phyloP scores from a whole-genome alignment of 1,140 invertebrate genomes.

The Proales similis region DNA sequence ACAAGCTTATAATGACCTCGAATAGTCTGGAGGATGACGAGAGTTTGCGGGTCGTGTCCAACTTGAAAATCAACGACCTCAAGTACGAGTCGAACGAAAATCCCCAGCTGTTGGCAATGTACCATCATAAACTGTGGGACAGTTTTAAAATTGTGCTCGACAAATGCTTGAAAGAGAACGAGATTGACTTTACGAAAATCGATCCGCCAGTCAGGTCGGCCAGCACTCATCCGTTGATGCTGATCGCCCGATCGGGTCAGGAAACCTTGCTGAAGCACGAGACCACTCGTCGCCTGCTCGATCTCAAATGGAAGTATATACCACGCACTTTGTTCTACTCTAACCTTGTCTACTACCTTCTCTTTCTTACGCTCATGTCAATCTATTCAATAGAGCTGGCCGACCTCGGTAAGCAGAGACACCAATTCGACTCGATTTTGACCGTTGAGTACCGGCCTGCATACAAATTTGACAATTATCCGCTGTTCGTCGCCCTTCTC shows the following conservation, averaged over 20 bases:
- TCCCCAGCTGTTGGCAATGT: constrained; percentile 33
- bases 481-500: constrained; percentile 3
- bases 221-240: constrained; percentile 19
- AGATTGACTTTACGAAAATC: constrained; percentile 33
- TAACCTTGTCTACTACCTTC: constrained; percentile 14
- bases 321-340: constrained; percentile 23
- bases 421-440: too few relatives aligned
- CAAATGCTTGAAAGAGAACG: constrained; percentile 24
- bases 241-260: constrained; percentile 23
- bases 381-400: constrained; percentile 16
- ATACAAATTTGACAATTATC: constrained; percentile 20
- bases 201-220: constrained; percentile 22
- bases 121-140: constrained; percentile 31
- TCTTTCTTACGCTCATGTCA: constrained; percentile 12
- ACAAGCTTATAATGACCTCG: constrained; percentile 16
- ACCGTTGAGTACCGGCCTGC: too few relatives aligned
- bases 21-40: constrained; percentile 30
- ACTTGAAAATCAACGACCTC: not conserved
- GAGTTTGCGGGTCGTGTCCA: constrained; percentile 7
- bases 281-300: not conserved
- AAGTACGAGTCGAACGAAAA: not conserved
- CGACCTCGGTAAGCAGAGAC: too few relatives aligned
- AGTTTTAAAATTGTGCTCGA: constrained; percentile 20
- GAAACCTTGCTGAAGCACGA: constrained; percentile 27
- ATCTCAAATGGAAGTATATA: constrained; percentile 30